These are phyloP conservation scores for Agonopterix heracliana DNA, from an alignment of 2,888 invertebrate genomes.

Conservation along the genomic window DNA sequence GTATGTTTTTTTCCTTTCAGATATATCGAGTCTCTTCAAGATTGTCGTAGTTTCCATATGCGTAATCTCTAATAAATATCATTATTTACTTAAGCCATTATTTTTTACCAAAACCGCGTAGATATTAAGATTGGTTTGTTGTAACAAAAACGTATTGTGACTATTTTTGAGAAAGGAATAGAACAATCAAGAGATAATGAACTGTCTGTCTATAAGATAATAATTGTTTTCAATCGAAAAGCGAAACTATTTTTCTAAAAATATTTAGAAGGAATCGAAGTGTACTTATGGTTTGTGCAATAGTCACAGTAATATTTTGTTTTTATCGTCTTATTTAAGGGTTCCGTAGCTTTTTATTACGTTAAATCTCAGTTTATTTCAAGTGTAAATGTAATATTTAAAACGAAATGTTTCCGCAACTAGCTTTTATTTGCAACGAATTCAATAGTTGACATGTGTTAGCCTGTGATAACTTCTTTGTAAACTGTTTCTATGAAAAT, in stretches of 20 bases:
- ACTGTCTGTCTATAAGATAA: no score
- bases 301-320: constrained; percentile 36
- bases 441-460: constrained; percentile 40
- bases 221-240: no score
- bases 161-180: constrained; percentile 21
- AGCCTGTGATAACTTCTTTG: constrained; percentile 69
- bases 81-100: constrained; percentile 43
- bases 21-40: constrained; percentile 8
- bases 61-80: constrained; percentile 46
- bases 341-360: neutral
- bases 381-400: neutral
- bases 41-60: constrained; percentile 17
- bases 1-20: constrained; percentile 24
- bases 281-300: constrained; percentile 20
- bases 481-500: constrained; percentile 55
- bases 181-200: no score
- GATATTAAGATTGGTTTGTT: constrained; percentile 29
- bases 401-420: neutral
- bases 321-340: constrained; percentile 2
- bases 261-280: constrained; percentile 3
- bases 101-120: constrained; percentile 57
- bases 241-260: neutral
- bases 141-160: constrained; percentile 36
- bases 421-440: constrained; percentile 20
- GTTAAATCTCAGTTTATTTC: neutral